Conservation (phyloP, 2,888 invertebrate genomes). For the Hydriomena furcata region DNA sequence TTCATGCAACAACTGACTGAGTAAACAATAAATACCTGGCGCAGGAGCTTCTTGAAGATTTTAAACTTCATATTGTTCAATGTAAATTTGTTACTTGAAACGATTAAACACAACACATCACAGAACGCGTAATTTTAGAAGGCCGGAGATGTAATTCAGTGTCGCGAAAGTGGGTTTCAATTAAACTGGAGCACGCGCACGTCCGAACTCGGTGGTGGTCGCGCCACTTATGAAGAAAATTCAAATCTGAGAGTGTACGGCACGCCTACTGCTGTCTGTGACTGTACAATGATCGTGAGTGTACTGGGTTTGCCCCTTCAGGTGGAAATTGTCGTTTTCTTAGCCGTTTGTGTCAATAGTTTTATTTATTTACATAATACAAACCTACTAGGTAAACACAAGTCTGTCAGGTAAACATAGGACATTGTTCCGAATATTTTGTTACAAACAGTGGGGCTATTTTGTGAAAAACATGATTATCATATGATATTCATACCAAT, state of each 20-base stretch:
- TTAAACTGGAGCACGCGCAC: slow-evolving; percentile 25
- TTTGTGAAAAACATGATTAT: no score
- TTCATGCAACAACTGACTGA: slow-evolving; percentile 36
- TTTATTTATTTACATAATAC: no score
- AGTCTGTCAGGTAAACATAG: no score
- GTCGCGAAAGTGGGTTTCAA: slow-evolving; percentile 14
- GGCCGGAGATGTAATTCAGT: slow-evolving; percentile 47
- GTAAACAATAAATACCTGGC: slow-evolving; percentile 56
- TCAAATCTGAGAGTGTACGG: slow-evolving; percentile 9
- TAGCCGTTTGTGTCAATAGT: no score
- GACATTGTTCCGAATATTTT: no score
- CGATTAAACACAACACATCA: slow-evolving; percentile 47
- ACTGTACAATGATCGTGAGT: background rate
- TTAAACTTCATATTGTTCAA: slow-evolving; percentile 67
- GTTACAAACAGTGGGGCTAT: no score
- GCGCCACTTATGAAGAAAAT: slow-evolving; percentile 38
- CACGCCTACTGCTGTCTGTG: slow-evolving; percentile 1
- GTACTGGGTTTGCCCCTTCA: slow-evolving; percentile 3
- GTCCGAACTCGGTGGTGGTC: slow-evolving; percentile 37
- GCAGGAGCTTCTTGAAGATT: slow-evolving; percentile 70
- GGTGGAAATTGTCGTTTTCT: no score
- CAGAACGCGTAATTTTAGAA: slow-evolving; percentile 47
- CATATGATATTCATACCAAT: no score
- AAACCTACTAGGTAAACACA: no score
- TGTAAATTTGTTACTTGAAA: slow-evolving; percentile 6